Evolutionary conservation across 1,140 invertebrate genomes (phyloP).

Genomic region (Sminthurides bifidus): DNA sequence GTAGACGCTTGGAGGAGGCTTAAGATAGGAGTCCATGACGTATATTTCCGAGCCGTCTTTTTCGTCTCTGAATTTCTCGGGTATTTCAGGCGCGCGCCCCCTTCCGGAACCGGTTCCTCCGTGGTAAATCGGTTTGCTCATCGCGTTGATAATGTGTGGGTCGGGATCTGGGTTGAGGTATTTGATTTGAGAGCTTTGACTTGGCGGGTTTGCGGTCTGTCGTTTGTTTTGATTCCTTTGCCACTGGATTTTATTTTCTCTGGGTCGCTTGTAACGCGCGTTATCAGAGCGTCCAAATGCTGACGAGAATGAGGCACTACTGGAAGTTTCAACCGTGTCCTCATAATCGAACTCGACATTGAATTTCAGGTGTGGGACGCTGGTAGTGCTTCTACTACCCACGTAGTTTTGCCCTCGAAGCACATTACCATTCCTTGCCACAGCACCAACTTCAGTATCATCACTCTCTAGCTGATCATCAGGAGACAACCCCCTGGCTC

Average conservation of each 20-base stretch:
- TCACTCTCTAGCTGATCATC: not conserved
- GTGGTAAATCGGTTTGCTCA: too few relatives aligned
- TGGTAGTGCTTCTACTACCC: slow-evolving; percentile 2
- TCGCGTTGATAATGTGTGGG: not conserved
- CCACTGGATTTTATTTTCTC: too few relatives aligned
- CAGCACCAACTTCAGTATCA: not conserved
- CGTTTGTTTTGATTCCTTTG: not conserved
- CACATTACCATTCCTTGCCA: not conserved
- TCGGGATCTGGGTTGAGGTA: not conserved
- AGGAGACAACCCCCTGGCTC: not conserved
- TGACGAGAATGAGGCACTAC: slow-evolving; percentile 13
- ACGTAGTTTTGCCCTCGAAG: not conserved
- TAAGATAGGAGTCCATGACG: slow-evolving; percentile 19
- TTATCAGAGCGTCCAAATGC: not conserved
- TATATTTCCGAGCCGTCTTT: slow-evolving; percentile 26
- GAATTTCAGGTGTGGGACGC: slow-evolving; percentile 14
- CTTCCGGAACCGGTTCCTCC: not conserved
- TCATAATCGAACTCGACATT: slow-evolving; percentile 15
- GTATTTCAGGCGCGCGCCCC: slow-evolving; percentile 14
- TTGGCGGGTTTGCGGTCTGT: not conserved
- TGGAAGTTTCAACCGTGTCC: slow-evolving; percentile 12
- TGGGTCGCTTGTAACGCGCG: not conserved
- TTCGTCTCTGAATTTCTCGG: slow-evolving; percentile 23
- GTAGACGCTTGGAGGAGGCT: slow-evolving; percentile 19
- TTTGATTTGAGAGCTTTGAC: not conserved